Conservation (phyloP, 2,888 invertebrate species). For the Lapara coniferarum region DNA sequence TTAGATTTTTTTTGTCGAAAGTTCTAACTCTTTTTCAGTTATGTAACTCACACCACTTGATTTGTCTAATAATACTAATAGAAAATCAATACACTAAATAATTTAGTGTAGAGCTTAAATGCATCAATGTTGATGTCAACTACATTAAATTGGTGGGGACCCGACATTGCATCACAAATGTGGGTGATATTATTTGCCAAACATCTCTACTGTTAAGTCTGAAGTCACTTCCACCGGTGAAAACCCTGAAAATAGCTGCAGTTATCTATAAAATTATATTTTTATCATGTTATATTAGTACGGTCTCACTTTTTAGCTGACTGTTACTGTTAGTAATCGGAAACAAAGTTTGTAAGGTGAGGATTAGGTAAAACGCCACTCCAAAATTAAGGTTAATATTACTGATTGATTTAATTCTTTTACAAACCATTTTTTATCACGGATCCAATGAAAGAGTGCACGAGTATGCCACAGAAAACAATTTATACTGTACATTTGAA, state of each 20-base stretch:
- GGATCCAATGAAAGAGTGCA: slow-evolving; percentile 54
- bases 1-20: neutral
- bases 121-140: neutral
- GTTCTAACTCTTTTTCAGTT: neutral
- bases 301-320: slow-evolving; percentile 44
- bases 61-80: too few relatives aligned
- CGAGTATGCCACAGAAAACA: slow-evolving; percentile 54
- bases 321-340: slow-evolving; percentile 45
- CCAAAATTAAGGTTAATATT: slow-evolving; percentile 44
- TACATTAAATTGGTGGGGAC: neutral
- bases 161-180: slow-evolving; percentile 25
- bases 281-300: slow-evolving; percentile 50
- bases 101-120: neutral
- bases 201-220: slow-evolving; percentile 34
- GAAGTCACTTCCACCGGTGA: slow-evolving; percentile 47
- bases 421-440: slow-evolving; percentile 48
- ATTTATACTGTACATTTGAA: slow-evolving; percentile 34
- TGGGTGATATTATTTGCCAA: slow-evolving; percentile 24
- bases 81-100: neutral
- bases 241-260: slow-evolving; percentile 49
- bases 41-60: slow-evolving; percentile 6
- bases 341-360: slow-evolving; percentile 43
- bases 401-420: slow-evolving; percentile 37
- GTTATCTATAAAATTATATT: slow-evolving; percentile 62
- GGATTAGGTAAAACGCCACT: slow-evolving; percentile 54